Conservation (phyloP, 2,888 invertebrate genomes). For the Taphrorychus bicolor region DNA sequence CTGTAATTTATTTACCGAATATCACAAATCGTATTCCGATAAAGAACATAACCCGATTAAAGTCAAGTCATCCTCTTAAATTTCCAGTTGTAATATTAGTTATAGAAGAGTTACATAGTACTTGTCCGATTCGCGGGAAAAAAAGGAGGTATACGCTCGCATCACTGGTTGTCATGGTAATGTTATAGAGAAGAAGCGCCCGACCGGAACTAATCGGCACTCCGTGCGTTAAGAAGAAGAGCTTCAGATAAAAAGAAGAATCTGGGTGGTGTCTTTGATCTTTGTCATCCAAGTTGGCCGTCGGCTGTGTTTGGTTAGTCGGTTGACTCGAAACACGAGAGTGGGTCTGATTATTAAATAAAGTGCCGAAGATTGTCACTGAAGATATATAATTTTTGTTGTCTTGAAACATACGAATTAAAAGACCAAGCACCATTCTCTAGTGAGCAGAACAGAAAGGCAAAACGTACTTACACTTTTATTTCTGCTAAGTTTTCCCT, state of each 20-base stretch:
- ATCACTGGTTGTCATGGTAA: slow-evolving; percentile 39
- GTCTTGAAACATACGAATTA: too few relatives aligned
- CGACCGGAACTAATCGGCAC: slow-evolving; percentile 41
- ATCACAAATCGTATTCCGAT: background rate
- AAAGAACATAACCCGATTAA: background rate
- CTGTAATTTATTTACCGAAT: too few relatives aligned
- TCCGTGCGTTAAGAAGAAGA: slow-evolving; percentile 40
- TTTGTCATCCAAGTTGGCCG: slow-evolving; percentile 23
- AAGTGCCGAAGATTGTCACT: background rate
- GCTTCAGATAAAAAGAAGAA: slow-evolving; percentile 21
- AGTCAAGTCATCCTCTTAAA: slow-evolving; percentile 10
- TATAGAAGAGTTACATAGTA: background rate
- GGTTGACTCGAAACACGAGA: background rate
- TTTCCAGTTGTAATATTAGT: slow-evolving; percentile 8
- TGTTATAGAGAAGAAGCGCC: slow-evolving; percentile 34
- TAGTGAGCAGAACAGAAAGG: too few relatives aligned
- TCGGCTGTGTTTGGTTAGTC: background rate
- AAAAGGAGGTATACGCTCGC: slow-evolving; percentile 29
- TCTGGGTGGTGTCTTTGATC: slow-evolving; percentile 37
- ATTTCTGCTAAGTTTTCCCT: too few relatives aligned
- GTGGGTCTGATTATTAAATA: background rate
- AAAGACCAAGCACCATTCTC: too few relatives aligned
- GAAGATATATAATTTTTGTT: background rate
- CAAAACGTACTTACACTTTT: too few relatives aligned
- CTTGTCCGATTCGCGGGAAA: slow-evolving; percentile 8